Evolutionary conservation across 2,888 invertebrate species (phyloP).

Genomic region (Campopleginae sp.): DNA sequence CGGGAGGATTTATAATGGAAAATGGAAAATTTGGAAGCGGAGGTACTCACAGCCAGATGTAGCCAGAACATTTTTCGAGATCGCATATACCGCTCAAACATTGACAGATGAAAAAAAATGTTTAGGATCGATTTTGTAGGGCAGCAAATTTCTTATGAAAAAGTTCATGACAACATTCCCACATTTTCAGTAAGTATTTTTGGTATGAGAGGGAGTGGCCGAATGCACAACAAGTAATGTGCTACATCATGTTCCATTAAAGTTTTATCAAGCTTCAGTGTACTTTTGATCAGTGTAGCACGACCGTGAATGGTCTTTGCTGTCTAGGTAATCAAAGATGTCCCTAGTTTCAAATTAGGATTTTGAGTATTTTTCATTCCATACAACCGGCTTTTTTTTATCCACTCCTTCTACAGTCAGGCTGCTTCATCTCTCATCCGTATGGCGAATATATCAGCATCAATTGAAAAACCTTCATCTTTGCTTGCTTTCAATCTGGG

Average conservation of each 20-base stretch:
- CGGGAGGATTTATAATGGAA: too few species aligned
- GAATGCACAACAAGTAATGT: neutral
- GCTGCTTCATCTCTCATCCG: neutral
- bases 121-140: neutral
- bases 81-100: neutral
- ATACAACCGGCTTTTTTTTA: neutral
- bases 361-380: slow-evolving; percentile 2
- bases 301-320: neutral
- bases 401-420: neutral
- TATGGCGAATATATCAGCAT: slow-evolving; percentile 27
- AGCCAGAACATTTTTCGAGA: neutral
- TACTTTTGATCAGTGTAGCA: neutral
- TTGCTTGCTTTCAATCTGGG: slow-evolving; percentile 68
- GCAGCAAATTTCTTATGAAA: neutral
- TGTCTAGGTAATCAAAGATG: neutral
- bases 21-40: too few species aligned
- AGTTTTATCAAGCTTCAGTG: neutral
- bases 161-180: neutral
- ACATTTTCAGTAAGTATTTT: neutral
- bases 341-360: neutral
- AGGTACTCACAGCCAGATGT: neutral
- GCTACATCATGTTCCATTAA: neutral
- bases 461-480: slow-evolving; percentile 28
- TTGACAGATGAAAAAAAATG: neutral
- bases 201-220: neutral